Base-by-base conservation (phyloP, 2,888 invertebrate species). In the Brachypalpus laphriformis region DNA sequence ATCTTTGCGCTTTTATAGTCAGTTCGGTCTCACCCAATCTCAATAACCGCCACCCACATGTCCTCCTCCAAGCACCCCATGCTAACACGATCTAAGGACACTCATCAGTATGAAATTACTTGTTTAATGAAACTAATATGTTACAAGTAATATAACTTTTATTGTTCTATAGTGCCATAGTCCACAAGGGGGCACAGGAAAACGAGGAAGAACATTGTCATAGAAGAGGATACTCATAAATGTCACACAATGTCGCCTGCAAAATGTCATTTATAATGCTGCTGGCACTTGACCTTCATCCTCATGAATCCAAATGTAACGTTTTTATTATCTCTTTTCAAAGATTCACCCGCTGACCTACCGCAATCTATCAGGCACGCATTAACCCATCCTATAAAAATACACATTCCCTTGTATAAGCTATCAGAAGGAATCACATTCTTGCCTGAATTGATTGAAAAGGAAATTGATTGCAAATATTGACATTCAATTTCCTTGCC, bases 381-480 rank as follows among this genome's bases (percentile, higher is more conserved):
- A 74, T 42, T 47, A 20, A 28, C 18, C 14, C 31, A 6, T 20
- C 28, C 57, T 61, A 56, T 54, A 61, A 37, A 54, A 40, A 37
- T 63, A 61, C 49, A 28, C 49, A 11, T 54, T 57, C 9, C 7
- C 61, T n/a, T 37, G 18, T 45, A 34, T 34, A 54, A 49, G 34
- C 56, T 14, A 34, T 20, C 59, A 51, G 25, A 16, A 28, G 16
- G 34, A 28, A 66, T 63, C 14, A 45, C 63, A 40, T 54, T 11
- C 22, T 47, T 51, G 18, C 22, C 45, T 22, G 18, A 34, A 54
- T 56, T 51, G 63, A 70, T 68, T 61, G 59, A 70, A 75, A 57
- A 57, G 18, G 34, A 63, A 70, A 70, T 75, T 70, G 45, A 70
- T 61, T 65, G 61, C 47, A 61, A 70, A 81, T 74, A 74, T 81